Evolutionary conservation across 2,113 vertebrate genomes (phyloP), one percentile per base, ranked within the genome.

Genomic region (Oryzias curvinotus): DNA sequence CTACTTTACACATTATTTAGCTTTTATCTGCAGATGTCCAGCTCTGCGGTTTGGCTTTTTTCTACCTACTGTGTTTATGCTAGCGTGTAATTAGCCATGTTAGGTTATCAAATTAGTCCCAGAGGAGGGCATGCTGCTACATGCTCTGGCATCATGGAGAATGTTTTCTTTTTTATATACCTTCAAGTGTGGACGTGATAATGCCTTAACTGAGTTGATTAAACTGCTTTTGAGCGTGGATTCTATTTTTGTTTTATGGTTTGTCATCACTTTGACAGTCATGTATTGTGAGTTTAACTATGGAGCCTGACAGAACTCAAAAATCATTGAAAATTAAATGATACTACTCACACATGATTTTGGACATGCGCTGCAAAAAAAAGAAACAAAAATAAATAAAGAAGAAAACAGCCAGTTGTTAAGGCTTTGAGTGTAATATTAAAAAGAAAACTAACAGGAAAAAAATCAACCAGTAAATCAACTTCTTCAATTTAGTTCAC

Each of bases 21-120:
- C 57, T 73, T 65, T 73, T 54, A 74, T 61, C 26, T 56, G 16
- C 60, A 57, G 18, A 55, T 57, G 30, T 46, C 43, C 49, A 25
- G 8, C 45, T 64, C 65, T 18, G 61, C 55, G 52, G 36, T 44
- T 57, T 43, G 71, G 47, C 45, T 65, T 71, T 64, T 70, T 10
- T 74, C 58, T 69, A 47, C 74, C 67, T 82, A 74, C 80, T 83
- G 78, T 80, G 78, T 75, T 86, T 68, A 72, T 80, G 68, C 84
- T 43, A 57, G 73, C 73, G 58, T 74, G 67, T 73, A 80, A 85
- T 83, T 86, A 81, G 54, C 60, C 57, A 55, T 81, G 73, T 67
- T 77, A 66, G 58, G 62, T 65, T 56, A 73, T 68, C 46, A 75
- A 70, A 83, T 81, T 81, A 83, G 75, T 81, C 71, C 74, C 78